Base-by-base conservation (phyloP, 2,888 invertebrate species). In the Blastobasis lacticolella region DNA sequence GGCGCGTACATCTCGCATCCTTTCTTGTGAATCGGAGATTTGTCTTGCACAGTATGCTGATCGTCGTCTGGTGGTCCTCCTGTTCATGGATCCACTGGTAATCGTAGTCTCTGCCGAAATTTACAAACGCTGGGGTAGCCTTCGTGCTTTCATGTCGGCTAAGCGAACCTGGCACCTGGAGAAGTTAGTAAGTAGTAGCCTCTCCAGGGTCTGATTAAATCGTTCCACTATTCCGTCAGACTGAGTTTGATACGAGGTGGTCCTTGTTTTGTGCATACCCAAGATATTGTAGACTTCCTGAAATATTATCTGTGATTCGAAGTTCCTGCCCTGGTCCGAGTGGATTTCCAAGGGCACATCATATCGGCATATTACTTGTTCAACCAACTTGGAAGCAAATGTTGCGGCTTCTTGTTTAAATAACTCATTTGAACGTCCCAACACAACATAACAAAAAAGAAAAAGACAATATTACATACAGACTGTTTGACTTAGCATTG, bases 141-240 rank as follows among this genome's bases (percentile, higher is more conserved):
- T 6, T 45, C 8, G n/a, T 53, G 42, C 50, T 48, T 6, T 53
- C 42, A 37, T 53, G 48, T n/a, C n/a, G n/a, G n/a, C n/a, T n/a
- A n/a, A n/a, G n/a, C n/a, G n/a, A n/a, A n/a, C n/a, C n/a, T n/a
- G n/a, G n/a, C n/a, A n/a, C n/a, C n/a, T n/a, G n/a, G n/a, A n/a
- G n/a, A n/a, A n/a, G n/a, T n/a, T n/a, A n/a, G n/a, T n/a, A n/a
- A n/a, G n/a, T n/a, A 50, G 45, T 7, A 7, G 41, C 41, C 8
- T 6, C 41, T 40, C 50, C 8, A n/a, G n/a, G n/a, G n/a, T n/a
- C n/a, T n/a, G n/a, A n/a, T n/a, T n/a, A n/a, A n/a, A n/a, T n/a
- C n/a, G n/a, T 37, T 50, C 54, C n/a, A 54, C 49, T 47, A 51
- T 49, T 6, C 54, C 49, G 43, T 54, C 47, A 7, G 51, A 49